Conservation (phyloP, 2,888 invertebrate genomes). For the Candidula unifasciata region DNA sequence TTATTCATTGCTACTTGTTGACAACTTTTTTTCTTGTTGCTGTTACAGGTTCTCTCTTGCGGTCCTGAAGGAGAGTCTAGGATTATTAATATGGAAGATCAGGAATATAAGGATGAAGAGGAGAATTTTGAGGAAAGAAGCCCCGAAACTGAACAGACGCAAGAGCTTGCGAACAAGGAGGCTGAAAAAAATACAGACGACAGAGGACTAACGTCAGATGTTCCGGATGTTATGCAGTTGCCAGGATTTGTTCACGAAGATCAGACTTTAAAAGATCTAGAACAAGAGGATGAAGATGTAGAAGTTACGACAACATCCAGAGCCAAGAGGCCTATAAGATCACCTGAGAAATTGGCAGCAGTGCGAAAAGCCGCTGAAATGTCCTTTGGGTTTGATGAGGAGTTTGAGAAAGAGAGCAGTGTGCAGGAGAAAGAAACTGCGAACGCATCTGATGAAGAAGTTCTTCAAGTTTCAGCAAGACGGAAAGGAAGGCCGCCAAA, state of each 20-base stretch:
- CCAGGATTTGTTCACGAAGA: constrained; percentile 53
- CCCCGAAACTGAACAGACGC: constrained; percentile 7
- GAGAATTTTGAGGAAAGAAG: constrained; percentile 38
- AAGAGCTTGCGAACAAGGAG: constrained; percentile 6
- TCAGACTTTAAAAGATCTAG: constrained; percentile 49
- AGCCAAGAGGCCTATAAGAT: constrained; percentile 52
- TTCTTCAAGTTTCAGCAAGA: constrained; percentile 31
- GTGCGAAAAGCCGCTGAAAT: constrained; percentile 55
- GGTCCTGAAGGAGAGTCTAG: constrained; percentile 31
- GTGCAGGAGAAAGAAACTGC: constrained; percentile 41
- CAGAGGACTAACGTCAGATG: constrained; percentile 42
- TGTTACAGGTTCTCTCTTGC: constrained; percentile 40
- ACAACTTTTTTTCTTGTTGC: not conserved
- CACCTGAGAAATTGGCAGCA: constrained; percentile 56
- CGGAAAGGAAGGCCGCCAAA: constrained; percentile 51
- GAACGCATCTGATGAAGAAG: constrained; percentile 36
- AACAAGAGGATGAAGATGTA: constrained; percentile 52
- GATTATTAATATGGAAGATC: constrained; percentile 41
- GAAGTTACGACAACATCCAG: constrained; percentile 35
- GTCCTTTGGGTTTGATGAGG: constrained; percentile 57
- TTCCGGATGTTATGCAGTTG: constrained; percentile 54
- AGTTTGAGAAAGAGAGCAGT: constrained; percentile 44
- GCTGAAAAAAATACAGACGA: not conserved
- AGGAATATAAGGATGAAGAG: constrained; percentile 35
- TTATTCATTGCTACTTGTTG: no score